Conservation (phyloP, 1,140 invertebrate species). For the Xylocopa sonorina region DNA sequence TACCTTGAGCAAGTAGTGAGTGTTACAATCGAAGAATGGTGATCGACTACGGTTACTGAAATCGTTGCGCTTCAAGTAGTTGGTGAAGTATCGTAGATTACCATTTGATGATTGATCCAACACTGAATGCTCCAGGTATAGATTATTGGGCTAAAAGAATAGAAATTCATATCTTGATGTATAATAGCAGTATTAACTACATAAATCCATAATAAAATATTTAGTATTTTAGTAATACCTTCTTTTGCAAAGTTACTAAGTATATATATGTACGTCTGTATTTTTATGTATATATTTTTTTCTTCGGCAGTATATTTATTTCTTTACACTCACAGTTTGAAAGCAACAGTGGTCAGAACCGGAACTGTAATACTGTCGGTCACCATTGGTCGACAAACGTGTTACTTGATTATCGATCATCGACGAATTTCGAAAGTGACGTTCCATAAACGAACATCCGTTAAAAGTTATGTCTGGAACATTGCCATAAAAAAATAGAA, state of each 20-base stretch:
- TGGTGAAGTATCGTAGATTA: neutral
- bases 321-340: neutral
- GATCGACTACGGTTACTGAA: neutral
- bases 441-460: constrained; percentile 11
- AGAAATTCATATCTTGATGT: too few species aligned
- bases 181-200: too few species aligned
- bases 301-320: too few species aligned
- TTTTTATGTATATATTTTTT: too few species aligned
- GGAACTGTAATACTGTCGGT: neutral
- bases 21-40: neutral
- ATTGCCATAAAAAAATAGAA: neutral
- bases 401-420: constrained; percentile 33
- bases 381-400: constrained; percentile 20
- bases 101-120: neutral
- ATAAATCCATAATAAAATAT: too few species aligned
- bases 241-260: too few species aligned
- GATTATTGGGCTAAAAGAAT: too few species aligned
- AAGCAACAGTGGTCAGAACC: neutral
- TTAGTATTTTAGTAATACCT: too few species aligned
- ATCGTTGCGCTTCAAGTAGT: neutral
- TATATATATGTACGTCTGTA: too few species aligned
- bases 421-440: constrained; percentile 48
- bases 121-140: neutral
- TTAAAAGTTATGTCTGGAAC: constrained; percentile 7
- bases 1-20: constrained; percentile 22